Percentiles rank a stretch among this genome's conserved stretches.
Evolutionary conservation across 2,113 vertebrate species (phyloP).

Genomic region (Ammodytes dubius): DNA sequence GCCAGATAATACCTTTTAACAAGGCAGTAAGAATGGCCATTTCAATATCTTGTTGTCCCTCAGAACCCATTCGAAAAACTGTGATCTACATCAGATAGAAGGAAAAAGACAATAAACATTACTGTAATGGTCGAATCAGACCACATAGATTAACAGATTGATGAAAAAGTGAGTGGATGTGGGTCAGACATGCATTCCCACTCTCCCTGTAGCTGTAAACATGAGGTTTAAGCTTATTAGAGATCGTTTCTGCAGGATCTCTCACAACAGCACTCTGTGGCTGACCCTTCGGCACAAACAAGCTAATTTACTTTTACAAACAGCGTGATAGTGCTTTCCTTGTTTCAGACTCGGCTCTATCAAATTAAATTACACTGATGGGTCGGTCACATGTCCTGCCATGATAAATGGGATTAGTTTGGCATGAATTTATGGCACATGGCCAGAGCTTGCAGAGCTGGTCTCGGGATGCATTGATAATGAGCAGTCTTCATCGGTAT

Average conservation of each 20-base stretch:
- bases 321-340: conserved; percentile 42
- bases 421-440: conserved; percentile 57
- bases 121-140: background rate
- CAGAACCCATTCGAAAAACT: conserved; percentile 96
- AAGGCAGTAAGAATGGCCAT: conserved; percentile 98
- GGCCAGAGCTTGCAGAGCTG: conserved; percentile 38
- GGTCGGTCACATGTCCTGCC: conserved; percentile 71
- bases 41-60: conserved; percentile 97
- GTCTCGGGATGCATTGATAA: conserved; percentile 63
- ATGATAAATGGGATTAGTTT: conserved; percentile 74
- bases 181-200: background rate
- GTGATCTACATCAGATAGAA: conserved; percentile 88
- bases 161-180: background rate
- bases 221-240: background rate
- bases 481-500: conserved; percentile 22
- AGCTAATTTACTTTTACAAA: conserved; percentile 45
- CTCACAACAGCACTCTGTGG: background rate
- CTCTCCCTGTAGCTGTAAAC: conserved; percentile 11
- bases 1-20: conserved; percentile 91
- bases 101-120: background rate
- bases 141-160: conserved; percentile 3
- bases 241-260: conserved; percentile 20
- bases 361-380: conserved; percentile 66
- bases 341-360: conserved; percentile 55
- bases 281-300: conserved; percentile 27